Percentiles rank a stretch among this genome's conserved stretches.
phyloP scores from a whole-genome alignment of 2,113 vertebrate species.

The Platysteira castanea region DNA sequence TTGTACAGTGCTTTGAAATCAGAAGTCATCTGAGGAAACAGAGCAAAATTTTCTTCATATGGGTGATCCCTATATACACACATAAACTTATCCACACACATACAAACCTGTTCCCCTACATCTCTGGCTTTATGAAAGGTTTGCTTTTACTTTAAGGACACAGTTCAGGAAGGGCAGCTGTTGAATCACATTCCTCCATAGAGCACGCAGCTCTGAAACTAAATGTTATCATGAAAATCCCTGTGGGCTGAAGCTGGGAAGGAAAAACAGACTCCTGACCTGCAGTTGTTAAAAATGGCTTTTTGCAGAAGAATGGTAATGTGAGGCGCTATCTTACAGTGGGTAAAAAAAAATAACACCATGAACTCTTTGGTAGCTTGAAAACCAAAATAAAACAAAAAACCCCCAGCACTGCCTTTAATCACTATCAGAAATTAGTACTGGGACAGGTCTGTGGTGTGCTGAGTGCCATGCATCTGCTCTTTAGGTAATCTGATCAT shows the following conservation, averaged over 20 bases:
- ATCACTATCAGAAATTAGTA: neutral
- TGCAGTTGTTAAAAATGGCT: constrained; percentile 52
- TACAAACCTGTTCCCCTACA: neutral
- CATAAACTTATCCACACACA: neutral
- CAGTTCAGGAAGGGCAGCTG: constrained; percentile 19
- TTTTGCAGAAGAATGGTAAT: constrained; percentile 44
- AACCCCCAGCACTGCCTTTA: neutral
- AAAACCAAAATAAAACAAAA: neutral
- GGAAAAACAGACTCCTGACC: constrained; percentile 39
- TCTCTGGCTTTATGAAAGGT: neutral
- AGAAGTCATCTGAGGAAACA: neutral
- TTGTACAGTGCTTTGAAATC: neutral
- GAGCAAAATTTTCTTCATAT: neutral
- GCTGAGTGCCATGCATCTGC: neutral
- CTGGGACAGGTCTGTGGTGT: neutral
- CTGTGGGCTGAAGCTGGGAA: constrained; percentile 15
- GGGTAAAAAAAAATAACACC: neutral
- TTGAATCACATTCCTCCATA: constrained; percentile 36
- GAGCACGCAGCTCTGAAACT: neutral
- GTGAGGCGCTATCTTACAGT: neutral
- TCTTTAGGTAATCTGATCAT: neutral
- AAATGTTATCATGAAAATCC: constrained; percentile 58
- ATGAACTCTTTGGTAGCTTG: neutral
- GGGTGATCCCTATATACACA: neutral
- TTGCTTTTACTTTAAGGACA: constrained; percentile 38